Evolutionary conservation across 2,888 invertebrate species (phyloP).

Genomic region (Spialia ferax): DNA sequence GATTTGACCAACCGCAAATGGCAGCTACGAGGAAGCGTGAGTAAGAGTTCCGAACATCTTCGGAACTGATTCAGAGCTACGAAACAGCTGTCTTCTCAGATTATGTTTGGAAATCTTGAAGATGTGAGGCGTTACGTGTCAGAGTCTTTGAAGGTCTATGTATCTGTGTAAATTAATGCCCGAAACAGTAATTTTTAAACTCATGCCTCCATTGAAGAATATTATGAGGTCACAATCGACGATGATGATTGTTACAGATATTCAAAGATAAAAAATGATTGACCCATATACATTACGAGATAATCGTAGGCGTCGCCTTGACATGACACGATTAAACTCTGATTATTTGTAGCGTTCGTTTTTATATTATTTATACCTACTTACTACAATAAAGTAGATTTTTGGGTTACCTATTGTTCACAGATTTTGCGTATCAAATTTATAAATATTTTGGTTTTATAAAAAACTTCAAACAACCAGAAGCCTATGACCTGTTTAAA

Average conservation of each 20-base stretch:
- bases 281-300: background rate
- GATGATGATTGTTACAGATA: background rate
- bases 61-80: background rate
- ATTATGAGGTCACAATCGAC: background rate
- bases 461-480: background rate
- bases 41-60: slow-evolving; percentile 8
- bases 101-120: too few relatives aligned
- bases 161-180: too few relatives aligned
- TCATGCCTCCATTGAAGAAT: too few relatives aligned
- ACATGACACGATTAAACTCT: background rate
- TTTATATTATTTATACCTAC: background rate
- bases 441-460: too few relatives aligned
- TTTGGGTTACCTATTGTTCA: background rate
- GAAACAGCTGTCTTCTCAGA: background rate
- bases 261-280: background rate
- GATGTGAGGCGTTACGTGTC: too few relatives aligned
- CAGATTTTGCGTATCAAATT: background rate
- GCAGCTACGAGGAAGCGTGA: slow-evolving; percentile 9
- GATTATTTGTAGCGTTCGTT: background rate
- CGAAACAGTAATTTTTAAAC: too few relatives aligned
- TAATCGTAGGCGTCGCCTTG: background rate
- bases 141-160: too few relatives aligned
- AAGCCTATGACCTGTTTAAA: background rate
- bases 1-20: slow-evolving; percentile 13
- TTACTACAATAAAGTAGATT: background rate